phyloP scores from a whole-genome alignment of 1,140 invertebrate species.

The Trachymyrmex septentrionalis region DNA sequence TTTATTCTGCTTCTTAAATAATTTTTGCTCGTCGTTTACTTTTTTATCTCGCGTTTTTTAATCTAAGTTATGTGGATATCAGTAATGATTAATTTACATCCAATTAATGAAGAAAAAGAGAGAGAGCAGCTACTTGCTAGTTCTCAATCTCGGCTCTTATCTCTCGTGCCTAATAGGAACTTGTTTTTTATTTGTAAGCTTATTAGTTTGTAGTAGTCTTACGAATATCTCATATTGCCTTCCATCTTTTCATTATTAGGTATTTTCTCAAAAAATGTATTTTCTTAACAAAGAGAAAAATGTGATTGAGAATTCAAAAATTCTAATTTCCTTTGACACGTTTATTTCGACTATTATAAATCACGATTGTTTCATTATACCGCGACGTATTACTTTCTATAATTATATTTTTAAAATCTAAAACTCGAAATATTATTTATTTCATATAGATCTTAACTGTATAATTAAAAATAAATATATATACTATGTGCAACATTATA shows the following conservation, averaged over 20 bases:
- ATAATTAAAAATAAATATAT: neutral
- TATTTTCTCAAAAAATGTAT: neutral
- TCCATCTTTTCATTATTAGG: neutral
- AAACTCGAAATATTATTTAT: neutral
- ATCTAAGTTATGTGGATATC: conserved; percentile 42
- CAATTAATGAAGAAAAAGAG: conserved; percentile 69
- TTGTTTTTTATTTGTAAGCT: conserved; percentile 14
- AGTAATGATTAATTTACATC: conserved; percentile 66
- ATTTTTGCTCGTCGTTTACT: conserved; percentile 10
- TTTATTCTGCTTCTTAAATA: neutral
- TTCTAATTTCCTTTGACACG: neutral
- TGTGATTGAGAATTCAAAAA: neutral
- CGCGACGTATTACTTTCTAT: too few relatives aligned
- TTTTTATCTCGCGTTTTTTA: conserved; percentile 30
- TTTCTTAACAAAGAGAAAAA: neutral
- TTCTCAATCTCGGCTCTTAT: neutral
- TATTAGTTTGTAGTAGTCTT: neutral
- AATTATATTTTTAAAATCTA: neutral
- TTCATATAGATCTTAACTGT: neutral
- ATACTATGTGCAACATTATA: neutral
- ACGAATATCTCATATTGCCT: neutral
- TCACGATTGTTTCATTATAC: neutral
- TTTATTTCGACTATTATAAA: neutral
- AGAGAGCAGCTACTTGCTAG: conserved; percentile 35
- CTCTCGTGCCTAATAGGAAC: neutral